These are phyloP conservation scores for Drosophila ercepeae DNA, from an alignment of 1,140 invertebrate genomes.

Conservation along the genomic window DNA sequence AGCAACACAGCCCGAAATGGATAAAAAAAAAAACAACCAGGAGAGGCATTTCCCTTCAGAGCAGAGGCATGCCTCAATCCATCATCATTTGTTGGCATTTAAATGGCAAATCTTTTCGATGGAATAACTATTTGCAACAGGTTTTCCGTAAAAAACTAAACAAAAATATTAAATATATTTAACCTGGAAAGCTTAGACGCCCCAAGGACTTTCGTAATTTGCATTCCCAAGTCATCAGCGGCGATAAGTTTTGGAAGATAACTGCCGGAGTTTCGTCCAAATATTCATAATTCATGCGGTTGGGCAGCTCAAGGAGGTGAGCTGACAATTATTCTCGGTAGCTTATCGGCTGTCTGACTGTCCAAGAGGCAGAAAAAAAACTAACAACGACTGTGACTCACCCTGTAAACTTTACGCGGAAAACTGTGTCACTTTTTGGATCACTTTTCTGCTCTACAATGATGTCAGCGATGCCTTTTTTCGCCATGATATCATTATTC, in stretches of 20 bases:
- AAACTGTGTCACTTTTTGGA: slow-evolving; percentile 12
- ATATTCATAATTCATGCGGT: slow-evolving; percentile 29
- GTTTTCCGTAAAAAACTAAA: background rate
- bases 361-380: slow-evolving; percentile 1
- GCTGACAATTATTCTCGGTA: slow-evolving; percentile 28
- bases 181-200: background rate
- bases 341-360: slow-evolving; percentile 9
- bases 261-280: background rate
- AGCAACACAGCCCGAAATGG: slow-evolving; percentile 51
- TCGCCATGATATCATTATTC: slow-evolving; percentile 16
- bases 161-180: background rate
- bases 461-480: no score
- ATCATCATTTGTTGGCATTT: slow-evolving; percentile 30
- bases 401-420: no score
- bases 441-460: background rate
- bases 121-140: slow-evolving; percentile 21
- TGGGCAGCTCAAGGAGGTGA: slow-evolving; percentile 27
- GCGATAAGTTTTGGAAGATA: slow-evolving; percentile 9
- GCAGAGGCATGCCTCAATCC: background rate
- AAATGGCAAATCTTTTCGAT: slow-evolving; percentile 14
- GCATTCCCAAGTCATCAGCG: background rate
- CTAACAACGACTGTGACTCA: no score
- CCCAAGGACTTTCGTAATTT: background rate
- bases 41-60: background rate
- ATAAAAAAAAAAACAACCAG: background rate